A percentile compares a stretch with the other conserved stretches of the same genome.
These are phyloP conservation scores for Drosophila atripex DNA, from an alignment of 2,888 invertebrate genomes.

Conservation along the genomic window DNA sequence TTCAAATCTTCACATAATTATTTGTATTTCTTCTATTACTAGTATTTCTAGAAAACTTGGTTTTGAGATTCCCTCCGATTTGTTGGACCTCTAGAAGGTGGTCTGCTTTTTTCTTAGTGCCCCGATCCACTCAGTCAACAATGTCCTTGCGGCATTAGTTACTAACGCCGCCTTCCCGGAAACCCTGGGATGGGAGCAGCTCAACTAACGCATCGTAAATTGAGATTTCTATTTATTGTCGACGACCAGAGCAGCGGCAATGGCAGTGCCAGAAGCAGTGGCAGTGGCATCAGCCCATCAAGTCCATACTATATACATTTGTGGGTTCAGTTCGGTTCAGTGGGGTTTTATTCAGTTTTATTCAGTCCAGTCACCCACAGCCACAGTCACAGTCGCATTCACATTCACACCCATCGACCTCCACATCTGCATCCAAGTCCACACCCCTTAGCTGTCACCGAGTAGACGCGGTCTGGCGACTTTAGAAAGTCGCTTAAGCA, in stretches of 20 bases:
- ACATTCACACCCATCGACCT: not conserved
- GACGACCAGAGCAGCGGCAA: slow-evolving; percentile 36
- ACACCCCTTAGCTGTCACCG: slow-evolving; percentile 44
- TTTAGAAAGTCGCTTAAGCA: slow-evolving; percentile 69
- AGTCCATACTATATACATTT: slow-evolving; percentile 42
- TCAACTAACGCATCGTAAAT: slow-evolving; percentile 75
- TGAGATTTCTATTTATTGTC: slow-evolving; percentile 79
- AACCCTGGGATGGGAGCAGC: slow-evolving; percentile 12
- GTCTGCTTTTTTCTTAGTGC: not conserved
- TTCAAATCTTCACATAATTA: too few relatives aligned
- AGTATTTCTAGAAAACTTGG: too few relatives aligned
- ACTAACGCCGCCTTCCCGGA: slow-evolving; percentile 23
- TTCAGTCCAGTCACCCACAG: slow-evolving; percentile 37
- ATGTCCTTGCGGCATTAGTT: slow-evolving; percentile 44
- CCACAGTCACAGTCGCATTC: too few relatives aligned
- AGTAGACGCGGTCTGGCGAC: slow-evolving; percentile 62
- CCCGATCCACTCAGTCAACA: slow-evolving; percentile 31
- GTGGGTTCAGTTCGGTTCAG: slow-evolving; percentile 30
- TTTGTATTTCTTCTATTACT: too few relatives aligned
- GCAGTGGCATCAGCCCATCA: slow-evolving; percentile 22
- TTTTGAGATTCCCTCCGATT: not conserved
- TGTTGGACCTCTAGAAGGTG: not conserved
- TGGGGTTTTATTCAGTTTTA: slow-evolving; percentile 18
- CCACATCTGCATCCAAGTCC: not conserved
- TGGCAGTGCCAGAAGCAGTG: slow-evolving; percentile 8